phyloP scores from a whole-genome alignment of 2,797 vertebrate species.

The Avahi laniger region DNA sequence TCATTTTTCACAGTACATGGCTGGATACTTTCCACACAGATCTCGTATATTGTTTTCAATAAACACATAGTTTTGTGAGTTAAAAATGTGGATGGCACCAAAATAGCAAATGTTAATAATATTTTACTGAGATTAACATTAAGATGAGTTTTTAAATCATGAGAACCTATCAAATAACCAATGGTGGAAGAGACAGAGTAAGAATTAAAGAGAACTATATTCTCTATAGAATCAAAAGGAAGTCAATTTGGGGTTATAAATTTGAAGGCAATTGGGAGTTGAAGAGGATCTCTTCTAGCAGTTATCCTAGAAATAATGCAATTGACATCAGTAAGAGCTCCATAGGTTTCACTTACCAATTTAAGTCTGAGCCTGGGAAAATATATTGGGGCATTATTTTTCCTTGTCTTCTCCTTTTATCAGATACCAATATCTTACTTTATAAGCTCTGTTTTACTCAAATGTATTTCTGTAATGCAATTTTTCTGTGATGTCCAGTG shows the following conservation, averaged over 20 bases:
- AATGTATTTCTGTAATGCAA: background rate
- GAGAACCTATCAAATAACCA: background rate
- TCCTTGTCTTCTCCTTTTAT: background rate
- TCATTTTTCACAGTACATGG: too few species aligned
- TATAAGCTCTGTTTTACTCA: background rate
- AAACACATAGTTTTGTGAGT: background rate
- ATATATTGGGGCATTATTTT: background rate
- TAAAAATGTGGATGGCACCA: background rate
- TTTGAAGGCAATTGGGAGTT: background rate
- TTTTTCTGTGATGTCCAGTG: background rate
- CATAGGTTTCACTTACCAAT: background rate
- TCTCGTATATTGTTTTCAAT: background rate
- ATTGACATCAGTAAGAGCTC: background rate
- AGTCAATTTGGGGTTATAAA: background rate
- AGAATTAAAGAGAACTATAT: background rate
- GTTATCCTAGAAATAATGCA: background rate
- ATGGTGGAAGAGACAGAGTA: background rate
- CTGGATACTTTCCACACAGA: too few species aligned
- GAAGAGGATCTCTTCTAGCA: background rate
- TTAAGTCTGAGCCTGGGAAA: conserved; percentile 23
- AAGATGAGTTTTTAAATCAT: background rate
- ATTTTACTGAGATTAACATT: background rate
- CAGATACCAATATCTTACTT: background rate
- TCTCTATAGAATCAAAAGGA: background rate
- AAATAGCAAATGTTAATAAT: background rate